These are phyloP conservation scores for Drosophila sulfurigaster DNA, from an alignment of 1,140 invertebrate genomes.

Conservation along the genomic window DNA sequence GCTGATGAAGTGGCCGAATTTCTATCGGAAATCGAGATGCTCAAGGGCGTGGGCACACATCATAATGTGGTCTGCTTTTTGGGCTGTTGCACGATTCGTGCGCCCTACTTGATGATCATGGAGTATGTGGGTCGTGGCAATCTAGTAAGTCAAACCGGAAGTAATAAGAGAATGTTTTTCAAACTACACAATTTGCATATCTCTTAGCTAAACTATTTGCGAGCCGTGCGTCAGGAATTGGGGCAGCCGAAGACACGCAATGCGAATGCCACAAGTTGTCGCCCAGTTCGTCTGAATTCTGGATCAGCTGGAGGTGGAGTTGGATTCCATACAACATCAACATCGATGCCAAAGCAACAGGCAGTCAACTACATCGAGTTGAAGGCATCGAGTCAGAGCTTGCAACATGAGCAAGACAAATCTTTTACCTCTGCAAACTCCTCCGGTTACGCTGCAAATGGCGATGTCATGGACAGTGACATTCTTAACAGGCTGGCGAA, in stretches of 20 bases:
- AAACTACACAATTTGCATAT: background rate
- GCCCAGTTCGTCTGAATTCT: constrained; percentile 8
- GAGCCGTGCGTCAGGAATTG: constrained; percentile 62
- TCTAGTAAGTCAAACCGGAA: constrained; percentile 86
- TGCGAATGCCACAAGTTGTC: constrained; percentile 57
- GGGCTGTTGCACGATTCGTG: constrained; percentile 90
- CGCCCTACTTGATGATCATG: constrained; percentile 90
- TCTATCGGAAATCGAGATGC: constrained; percentile 91
- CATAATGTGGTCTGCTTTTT: constrained; percentile 91
- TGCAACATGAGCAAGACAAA: constrained; percentile 18
- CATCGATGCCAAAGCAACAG: constrained; percentile 16
- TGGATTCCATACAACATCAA: background rate
- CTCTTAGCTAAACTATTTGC: constrained; percentile 65
- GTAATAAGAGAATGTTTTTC: too few species aligned
- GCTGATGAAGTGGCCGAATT: constrained; percentile 89
- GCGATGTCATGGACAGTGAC: constrained; percentile 9
- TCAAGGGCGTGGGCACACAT: constrained; percentile 92
- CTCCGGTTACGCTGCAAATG: background rate
- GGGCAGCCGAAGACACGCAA: constrained; percentile 47
- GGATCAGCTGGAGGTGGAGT: too few species aligned
- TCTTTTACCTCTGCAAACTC: background rate
- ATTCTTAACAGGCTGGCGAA: constrained; percentile 7
- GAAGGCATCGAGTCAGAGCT: constrained; percentile 55
- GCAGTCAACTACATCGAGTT: constrained; percentile 75
- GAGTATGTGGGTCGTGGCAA: constrained; percentile 93